Percentiles rank a stretch among this genome's conserved stretches.
These are phyloP conservation scores for Neoascia interrupta DNA, from an alignment of 2,888 invertebrate genomes.

Conservation along the genomic window DNA sequence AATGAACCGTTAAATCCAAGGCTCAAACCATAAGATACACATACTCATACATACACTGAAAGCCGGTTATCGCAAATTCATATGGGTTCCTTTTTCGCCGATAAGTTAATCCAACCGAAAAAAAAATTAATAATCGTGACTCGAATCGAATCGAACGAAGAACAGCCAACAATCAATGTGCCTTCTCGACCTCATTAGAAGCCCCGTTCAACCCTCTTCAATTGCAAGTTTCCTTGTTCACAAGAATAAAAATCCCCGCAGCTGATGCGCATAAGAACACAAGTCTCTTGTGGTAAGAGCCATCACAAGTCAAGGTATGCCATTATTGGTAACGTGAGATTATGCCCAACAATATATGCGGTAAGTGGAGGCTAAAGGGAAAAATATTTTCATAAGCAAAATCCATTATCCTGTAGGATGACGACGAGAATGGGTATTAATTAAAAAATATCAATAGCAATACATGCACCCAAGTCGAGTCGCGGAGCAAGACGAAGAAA, in stretches of 20 bases:
- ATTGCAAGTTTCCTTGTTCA: slow-evolving; percentile 34
- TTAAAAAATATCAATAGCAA: slow-evolving; percentile 42
- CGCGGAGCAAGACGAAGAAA: background rate
- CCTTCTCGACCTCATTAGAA: slow-evolving; percentile 53
- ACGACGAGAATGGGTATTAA: slow-evolving; percentile 37
- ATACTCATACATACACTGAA: slow-evolving; percentile 28
- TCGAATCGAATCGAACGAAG: slow-evolving; percentile 24
- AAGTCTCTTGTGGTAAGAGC: slow-evolving; percentile 10
- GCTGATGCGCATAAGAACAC: slow-evolving; percentile 8
- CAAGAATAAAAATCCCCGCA: background rate
- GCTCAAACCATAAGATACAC: background rate
- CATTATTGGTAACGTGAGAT: slow-evolving; percentile 61
- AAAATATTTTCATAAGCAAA: slow-evolving; percentile 26
- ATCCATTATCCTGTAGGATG: slow-evolving; percentile 19
- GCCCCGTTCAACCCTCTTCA: background rate
- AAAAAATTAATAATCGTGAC: slow-evolving; percentile 52
- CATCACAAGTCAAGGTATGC: slow-evolving; percentile 40
- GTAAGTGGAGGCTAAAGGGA: too few species aligned
- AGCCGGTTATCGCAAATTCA: too few species aligned
- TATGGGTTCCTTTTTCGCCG: too few species aligned
- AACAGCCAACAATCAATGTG: slow-evolving; percentile 48
- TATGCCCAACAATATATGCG: slow-evolving; percentile 35
- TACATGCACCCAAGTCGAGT: background rate
- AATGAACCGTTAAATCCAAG: slow-evolving; percentile 41
- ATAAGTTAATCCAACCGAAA: background rate